Conservation (phyloP, 2,888 invertebrate species). For the Latheticus oryzae region DNA sequence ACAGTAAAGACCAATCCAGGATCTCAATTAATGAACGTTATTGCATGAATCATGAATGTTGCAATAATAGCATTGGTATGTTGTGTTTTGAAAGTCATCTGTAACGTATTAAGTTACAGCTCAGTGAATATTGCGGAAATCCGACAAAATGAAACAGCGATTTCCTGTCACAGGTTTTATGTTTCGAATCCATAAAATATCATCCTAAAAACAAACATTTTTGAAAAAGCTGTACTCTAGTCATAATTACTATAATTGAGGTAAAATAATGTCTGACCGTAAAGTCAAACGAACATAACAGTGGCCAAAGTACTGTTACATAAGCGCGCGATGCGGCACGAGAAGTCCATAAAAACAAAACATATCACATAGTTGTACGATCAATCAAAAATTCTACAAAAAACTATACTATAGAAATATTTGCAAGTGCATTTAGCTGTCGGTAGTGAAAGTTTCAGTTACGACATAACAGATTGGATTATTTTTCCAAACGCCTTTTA, state of each 20-base stretch:
- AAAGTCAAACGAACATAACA: conserved; percentile 31
- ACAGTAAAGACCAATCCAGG: no score
- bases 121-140: conserved; percentile 50
- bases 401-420: background rate
- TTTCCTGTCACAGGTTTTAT: conserved; percentile 45
- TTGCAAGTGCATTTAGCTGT: background rate
- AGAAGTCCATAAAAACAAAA: conserved; percentile 34
- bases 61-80: conserved; percentile 37
- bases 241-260: conserved; percentile 36
- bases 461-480: conserved; percentile 32
- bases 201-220: conserved; percentile 6
- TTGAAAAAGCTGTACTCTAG: conserved; percentile 24
- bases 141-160: conserved; percentile 47
- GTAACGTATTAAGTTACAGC: conserved; percentile 42
- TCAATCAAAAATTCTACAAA: conserved; percentile 1
- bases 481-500: conserved; percentile 22
- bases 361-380: conserved; percentile 15
- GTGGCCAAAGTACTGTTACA: conserved; percentile 38
- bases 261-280: conserved; percentile 33
- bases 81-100: conserved; percentile 42
- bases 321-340: conserved; percentile 39
- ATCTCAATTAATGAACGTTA: conserved; percentile 32
- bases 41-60: conserved; percentile 41
- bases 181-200: conserved; percentile 24
- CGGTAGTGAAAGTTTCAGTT: conserved; percentile 33